These are phyloP conservation scores for Echiichthys vipera DNA, from an alignment of 2,797 vertebrate species.

Conservation along the genomic window DNA sequence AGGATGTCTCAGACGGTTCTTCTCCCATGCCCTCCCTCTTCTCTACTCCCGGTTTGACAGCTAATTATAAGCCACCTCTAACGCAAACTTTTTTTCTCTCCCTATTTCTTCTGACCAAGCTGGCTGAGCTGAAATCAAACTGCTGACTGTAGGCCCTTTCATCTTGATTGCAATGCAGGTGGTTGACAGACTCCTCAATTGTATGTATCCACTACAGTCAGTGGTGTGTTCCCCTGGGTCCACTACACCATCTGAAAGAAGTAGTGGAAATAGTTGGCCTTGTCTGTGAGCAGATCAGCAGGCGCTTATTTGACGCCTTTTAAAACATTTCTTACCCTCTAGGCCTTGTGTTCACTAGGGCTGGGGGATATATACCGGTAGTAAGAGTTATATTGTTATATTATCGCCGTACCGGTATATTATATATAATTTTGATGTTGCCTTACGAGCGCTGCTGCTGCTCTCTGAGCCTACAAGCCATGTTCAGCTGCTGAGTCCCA, in stretches of 20 bases:
- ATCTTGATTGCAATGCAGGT: constrained; percentile 14
- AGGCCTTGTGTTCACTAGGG: constrained; percentile 22
- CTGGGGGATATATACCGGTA: no score
- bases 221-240: neutral
- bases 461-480: no score
- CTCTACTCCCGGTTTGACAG: constrained; percentile 37
- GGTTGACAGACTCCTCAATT: constrained; percentile 12
- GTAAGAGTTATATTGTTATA: no score
- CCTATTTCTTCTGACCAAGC: constrained; percentile 6
- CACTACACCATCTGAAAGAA: constrained; percentile 3
- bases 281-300: constrained; percentile 14
- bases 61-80: constrained; percentile 48
- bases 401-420: no score
- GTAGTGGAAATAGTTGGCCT: constrained; percentile 17
- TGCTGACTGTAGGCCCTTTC: constrained; percentile 32
- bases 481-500: no score
- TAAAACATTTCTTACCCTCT: constrained; percentile 13
- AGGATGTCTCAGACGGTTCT: neutral
- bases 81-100: constrained; percentile 16
- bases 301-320: constrained; percentile 15
- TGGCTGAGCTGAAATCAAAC: constrained; percentile 32
- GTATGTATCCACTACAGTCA: constrained; percentile 1
- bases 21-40: neutral
- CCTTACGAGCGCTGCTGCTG: no score
- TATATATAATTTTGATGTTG: no score